Base-by-base conservation (phyloP, 2,113 vertebrate species). In the Myotis lucifugus region DNA sequence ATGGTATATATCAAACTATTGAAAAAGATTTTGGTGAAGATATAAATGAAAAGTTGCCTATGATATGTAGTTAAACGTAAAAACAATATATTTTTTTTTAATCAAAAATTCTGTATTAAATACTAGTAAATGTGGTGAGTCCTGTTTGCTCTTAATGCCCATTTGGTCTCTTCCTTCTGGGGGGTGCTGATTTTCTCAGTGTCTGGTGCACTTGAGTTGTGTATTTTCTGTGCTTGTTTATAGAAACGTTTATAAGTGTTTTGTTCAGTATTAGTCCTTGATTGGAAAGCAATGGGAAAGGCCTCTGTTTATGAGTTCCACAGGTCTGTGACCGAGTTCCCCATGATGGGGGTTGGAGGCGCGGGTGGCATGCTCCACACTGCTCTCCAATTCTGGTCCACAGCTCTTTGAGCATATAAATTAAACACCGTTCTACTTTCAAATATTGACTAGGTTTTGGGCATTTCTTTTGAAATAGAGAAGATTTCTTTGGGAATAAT, bases 381-480 rank as follows among this genome's bases (percentile, higher is more conserved):
- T 40, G 0, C 17, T 76, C 17, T 76, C 37, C 23, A 0, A 1
- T 54, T 76, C 46, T 15, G 78, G 6, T 7, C n/a, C 27, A 54
- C 29, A 69, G 19, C 12, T 66, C 42, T 72, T 34, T 81, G 66
- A 9, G 14, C 15, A 18, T 27, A 48, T 46, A 17, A 77, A 34
- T 64, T 76, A 90, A 66, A 78, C 5, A 76, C 14, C 34, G 77
- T 37, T 82, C 23, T 76, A 1, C 77, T 95, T 93, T 59, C 9
- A 66, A 84, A 25, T 40, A 7, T 54, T 54, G 37, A 46, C 2
- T 3, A 21, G 42, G 50, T 85, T 91, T 85, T 72, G 23, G 21
- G 18, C 18, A 54, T 67, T 94, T 92, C 40, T 90, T 92, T 78
- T 67, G 52, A 34, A 95, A 83, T 15, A 50, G 81, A 72, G 25